A percentile compares a stretch with the other conserved stretches of the same genome.
Conservation (phyloP, 2,888 invertebrate species). For the Acronicta alni region DNA sequence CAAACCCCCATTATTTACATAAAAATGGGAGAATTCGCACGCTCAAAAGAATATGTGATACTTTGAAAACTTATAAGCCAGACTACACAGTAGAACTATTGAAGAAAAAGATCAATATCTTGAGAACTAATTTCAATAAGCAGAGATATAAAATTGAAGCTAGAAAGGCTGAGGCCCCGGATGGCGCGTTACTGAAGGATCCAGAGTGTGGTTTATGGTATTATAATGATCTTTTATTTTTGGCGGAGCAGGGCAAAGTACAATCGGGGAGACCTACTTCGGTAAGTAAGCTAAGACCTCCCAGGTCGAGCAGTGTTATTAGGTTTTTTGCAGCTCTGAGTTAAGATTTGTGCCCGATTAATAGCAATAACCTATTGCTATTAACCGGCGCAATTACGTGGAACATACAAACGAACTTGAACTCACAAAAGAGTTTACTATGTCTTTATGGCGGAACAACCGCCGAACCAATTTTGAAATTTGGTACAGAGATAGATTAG, state of each 20-base stretch:
- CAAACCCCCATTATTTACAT: slow-evolving; percentile 16
- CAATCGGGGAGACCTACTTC: neutral
- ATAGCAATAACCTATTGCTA: too few species aligned
- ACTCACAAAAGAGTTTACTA: too few species aligned
- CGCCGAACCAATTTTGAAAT: too few species aligned
- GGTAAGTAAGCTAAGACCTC: neutral
- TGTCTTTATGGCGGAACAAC: too few species aligned
- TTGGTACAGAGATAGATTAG: too few species aligned
- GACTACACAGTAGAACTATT: slow-evolving; percentile 17
- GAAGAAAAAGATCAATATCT: slow-evolving; percentile 27
- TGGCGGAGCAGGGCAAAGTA: slow-evolving; percentile 2
- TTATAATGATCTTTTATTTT: slow-evolving; percentile 20
- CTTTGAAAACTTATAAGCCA: slow-evolving; percentile 13
- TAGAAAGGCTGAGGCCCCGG: neutral
- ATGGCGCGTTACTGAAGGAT: neutral
- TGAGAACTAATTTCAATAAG: slow-evolving; percentile 27
- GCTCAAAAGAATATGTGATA: slow-evolving; percentile 9
- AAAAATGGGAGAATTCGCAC: slow-evolving; percentile 14
- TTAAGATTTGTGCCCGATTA: too few species aligned
- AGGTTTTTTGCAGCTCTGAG: too few species aligned
- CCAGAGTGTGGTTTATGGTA: slow-evolving; percentile 17
- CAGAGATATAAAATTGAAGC: slow-evolving; percentile 16
- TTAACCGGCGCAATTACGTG: too few species aligned
- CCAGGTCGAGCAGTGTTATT: too few species aligned
- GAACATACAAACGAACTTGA: too few species aligned